A percentile compares a stretch with the other conserved stretches of the same genome.
Evolutionary conservation across 1,140 invertebrate species (phyloP).

Genomic region (Copidosoma floridanum): DNA sequence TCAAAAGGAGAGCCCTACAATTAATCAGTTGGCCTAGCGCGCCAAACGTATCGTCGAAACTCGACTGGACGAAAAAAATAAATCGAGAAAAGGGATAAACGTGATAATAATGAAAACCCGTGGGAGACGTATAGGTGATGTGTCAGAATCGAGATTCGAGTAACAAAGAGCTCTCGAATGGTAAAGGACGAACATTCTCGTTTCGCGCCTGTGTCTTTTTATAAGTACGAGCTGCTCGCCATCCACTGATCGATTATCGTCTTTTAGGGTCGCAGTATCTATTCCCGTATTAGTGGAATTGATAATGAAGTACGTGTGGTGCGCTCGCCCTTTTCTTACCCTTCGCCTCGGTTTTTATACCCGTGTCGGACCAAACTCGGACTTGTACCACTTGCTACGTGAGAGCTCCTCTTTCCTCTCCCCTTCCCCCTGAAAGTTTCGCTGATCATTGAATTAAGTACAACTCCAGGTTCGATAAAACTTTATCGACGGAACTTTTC

Average conservation of each 20-base stretch:
- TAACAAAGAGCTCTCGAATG: neutral
- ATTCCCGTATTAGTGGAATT: neutral
- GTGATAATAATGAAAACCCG: too few species aligned
- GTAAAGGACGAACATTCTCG: neutral
- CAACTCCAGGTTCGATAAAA: conserved; percentile 5
- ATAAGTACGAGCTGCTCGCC: neutral
- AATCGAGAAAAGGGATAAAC: neutral
- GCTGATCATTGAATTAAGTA: conserved; percentile 4
- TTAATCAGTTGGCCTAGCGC: neutral
- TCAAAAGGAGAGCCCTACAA: too few species aligned
- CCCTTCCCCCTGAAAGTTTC: too few species aligned
- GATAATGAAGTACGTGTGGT: conserved; percentile 1
- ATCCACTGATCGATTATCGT: conserved; percentile 3
- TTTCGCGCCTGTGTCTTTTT: neutral
- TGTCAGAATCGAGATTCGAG: conserved; percentile 10
- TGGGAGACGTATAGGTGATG: neutral
- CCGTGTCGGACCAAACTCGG: too few species aligned
- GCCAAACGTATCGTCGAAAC: neutral
- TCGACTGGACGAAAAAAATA: neutral
- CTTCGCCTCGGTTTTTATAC: neutral
- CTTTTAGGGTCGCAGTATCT: too few species aligned
- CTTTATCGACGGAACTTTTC: neutral
- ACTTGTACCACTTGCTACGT: too few species aligned
- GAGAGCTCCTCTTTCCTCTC: too few species aligned
- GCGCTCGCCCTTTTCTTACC: neutral